These are phyloP conservation scores for Corythoichthys intestinalis DNA, from an alignment of 2,113 vertebrate genomes.

Conservation along the genomic window DNA sequence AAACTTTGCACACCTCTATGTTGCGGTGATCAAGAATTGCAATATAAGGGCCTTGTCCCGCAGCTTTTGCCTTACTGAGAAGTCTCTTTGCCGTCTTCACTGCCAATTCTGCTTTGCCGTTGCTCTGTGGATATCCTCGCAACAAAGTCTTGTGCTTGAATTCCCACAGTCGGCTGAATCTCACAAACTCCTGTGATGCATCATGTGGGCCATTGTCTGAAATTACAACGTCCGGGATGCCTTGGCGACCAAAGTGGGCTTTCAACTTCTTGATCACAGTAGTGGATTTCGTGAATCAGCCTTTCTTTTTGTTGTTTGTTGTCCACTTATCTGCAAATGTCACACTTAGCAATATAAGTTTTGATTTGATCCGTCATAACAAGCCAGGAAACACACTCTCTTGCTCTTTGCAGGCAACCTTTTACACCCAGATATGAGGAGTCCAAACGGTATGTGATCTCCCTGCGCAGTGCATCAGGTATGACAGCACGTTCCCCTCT, in stretches of 20 bases:
- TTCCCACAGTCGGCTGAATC: neutral
- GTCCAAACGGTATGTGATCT: neutral
- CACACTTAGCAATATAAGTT: neutral
- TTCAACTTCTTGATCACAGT: constrained; percentile 9
- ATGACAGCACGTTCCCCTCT: neutral
- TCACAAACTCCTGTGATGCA: neutral
- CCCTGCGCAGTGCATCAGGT: neutral
- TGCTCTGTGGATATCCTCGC: constrained; percentile 3
- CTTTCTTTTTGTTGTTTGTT: neutral
- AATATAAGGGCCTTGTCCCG: neutral
- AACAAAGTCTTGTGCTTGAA: neutral
- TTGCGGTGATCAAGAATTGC: neutral
- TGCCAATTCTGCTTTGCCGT: constrained; percentile 2
- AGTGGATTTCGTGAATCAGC: neutral
- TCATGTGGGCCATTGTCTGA: constrained; percentile 5
- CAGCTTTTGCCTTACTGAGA: neutral
- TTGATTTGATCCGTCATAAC: neutral
- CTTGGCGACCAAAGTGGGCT: neutral
- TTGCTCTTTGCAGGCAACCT: neutral
- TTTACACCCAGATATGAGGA: neutral
- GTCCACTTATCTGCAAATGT: neutral
- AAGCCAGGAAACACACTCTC: neutral
- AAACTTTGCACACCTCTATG: no score
- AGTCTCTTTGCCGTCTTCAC: neutral
- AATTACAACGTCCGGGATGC: neutral